A percentile compares a stretch with the other conserved stretches of the same genome.
These are phyloP conservation scores for Craterocephalus amniculus DNA, from an alignment of 2,797 vertebrate species.

Conservation along the genomic window DNA sequence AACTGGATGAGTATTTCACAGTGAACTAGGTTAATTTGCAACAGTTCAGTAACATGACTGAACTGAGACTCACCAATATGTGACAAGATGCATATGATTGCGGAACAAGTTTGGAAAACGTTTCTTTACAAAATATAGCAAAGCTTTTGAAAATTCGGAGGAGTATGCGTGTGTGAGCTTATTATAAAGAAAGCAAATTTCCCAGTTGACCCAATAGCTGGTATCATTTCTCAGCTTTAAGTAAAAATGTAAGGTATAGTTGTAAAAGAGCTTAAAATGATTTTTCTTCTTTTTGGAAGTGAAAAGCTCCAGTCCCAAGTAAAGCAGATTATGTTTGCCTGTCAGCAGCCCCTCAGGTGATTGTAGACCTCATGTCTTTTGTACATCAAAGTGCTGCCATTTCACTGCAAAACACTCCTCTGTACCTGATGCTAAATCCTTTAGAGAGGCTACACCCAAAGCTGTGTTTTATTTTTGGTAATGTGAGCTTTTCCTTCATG, in stretches of 20 bases:
- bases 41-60: too few species aligned
- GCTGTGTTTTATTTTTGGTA: constrained; percentile 52
- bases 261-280: neutral
- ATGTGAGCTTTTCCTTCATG: constrained; percentile 19
- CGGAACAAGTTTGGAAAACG: too few species aligned
- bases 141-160: too few species aligned
- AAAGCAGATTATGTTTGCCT: constrained; percentile 27
- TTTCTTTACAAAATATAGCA: too few species aligned
- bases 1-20: too few species aligned
- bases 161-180: too few species aligned
- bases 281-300: neutral
- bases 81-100: too few species aligned
- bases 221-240: too few species aligned
- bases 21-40: too few species aligned
- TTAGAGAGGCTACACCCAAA: constrained; percentile 49
- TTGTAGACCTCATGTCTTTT: constrained; percentile 32
- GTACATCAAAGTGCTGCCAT: constrained; percentile 47
- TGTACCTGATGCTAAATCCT: constrained; percentile 38
- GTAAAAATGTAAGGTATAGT: neutral
- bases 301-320: constrained; percentile 14
- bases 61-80: too few species aligned
- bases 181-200: too few species aligned
- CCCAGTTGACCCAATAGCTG: too few species aligned
- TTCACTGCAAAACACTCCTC: constrained; percentile 49
- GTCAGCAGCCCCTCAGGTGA: constrained; percentile 32